phyloP scores from a whole-genome alignment of 2,888 invertebrate species.

The Drosophila peninsularis region DNA sequence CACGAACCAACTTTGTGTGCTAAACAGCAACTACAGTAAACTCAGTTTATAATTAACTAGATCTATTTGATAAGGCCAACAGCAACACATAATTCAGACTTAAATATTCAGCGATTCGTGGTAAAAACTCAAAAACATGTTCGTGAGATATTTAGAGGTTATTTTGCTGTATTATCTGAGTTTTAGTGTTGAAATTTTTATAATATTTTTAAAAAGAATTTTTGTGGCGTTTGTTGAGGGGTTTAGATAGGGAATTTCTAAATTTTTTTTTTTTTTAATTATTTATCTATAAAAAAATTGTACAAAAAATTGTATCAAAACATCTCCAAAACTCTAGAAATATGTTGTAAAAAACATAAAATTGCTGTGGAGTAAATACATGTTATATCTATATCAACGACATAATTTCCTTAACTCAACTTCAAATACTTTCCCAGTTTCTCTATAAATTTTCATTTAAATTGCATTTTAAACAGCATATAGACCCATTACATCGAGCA shows the following conservation, averaged over 20 bases:
- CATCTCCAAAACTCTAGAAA: no score
- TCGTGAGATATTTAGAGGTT: background rate
- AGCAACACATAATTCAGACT: background rate
- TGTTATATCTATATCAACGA: background rate
- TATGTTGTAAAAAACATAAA: background rate
- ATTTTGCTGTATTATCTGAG: background rate
- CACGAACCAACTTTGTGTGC: constrained; percentile 13
- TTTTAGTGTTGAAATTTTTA: background rate
- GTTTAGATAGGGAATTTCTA: no score
- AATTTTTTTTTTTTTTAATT: no score
- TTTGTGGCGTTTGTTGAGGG: background rate
- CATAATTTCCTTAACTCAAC: no score
- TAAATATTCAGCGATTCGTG: background rate
- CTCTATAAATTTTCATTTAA: background rate
- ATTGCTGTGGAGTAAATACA: no score
- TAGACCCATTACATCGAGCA: background rate
- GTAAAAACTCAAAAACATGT: background rate
- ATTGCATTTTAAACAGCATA: background rate
- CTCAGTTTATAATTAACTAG: constrained; percentile 12
- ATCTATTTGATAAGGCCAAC: background rate
- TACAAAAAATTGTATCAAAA: no score
- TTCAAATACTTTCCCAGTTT: background rate
- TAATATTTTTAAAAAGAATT: background rate
- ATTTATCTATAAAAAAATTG: no score
- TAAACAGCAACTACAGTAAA: constrained; percentile 13